These are phyloP conservation scores for Regulus satrapa DNA, from an alignment of 2,113 vertebrate genomes.

Conservation along the genomic window DNA sequence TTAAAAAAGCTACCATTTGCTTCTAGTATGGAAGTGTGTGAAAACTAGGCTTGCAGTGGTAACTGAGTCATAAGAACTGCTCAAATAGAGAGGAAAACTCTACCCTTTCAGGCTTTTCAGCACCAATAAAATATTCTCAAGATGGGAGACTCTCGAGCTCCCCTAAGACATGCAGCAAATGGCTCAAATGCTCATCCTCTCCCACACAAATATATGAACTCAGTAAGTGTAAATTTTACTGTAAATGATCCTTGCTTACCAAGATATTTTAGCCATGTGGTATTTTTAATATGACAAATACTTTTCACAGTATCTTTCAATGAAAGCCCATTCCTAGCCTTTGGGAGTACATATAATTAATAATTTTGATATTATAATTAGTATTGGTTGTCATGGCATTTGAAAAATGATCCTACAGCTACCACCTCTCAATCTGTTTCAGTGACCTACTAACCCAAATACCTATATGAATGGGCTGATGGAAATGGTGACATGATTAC, in stretches of 20 bases:
- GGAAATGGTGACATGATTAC: conserved; percentile 9
- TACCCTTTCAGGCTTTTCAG: neutral
- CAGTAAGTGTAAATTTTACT: neutral
- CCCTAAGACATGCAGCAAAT: neutral
- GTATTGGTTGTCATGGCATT: conserved; percentile 5
- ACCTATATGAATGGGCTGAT: conserved; percentile 3
- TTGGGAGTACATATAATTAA: neutral
- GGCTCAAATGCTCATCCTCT: neutral
- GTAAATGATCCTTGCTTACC: neutral
- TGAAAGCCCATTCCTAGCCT: neutral
- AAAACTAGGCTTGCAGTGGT: neutral
- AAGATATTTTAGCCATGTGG: neutral
- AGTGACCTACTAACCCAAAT: conserved; percentile 55
- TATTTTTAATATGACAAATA: neutral
- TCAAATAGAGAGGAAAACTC: neutral
- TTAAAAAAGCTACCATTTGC: neutral
- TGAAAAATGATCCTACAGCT: conserved; percentile 4
- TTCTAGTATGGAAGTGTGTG: neutral
- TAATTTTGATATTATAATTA: neutral
- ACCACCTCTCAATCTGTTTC: conserved; percentile 38
- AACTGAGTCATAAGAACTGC: neutral
- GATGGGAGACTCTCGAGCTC: neutral
- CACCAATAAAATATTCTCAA: neutral
- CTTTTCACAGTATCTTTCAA: neutral
- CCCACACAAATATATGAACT: neutral